Percentiles rank a stretch among this genome's conserved stretches.
These are phyloP conservation scores for Lepus townsendii DNA, from an alignment of 2,797 vertebrate species.

Conservation along the genomic window DNA sequence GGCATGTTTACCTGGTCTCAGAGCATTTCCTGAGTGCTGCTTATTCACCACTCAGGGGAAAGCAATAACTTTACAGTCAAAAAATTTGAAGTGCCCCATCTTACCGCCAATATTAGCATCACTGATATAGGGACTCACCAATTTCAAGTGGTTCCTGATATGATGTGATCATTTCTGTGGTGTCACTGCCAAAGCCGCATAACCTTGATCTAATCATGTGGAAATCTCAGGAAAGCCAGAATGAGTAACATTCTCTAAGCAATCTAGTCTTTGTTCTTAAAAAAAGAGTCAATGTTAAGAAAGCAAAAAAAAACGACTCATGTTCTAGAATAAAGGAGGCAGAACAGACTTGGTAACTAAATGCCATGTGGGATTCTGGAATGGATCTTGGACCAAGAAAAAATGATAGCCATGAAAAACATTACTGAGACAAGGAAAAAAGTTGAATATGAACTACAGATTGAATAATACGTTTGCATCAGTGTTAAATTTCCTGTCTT, in stretches of 20 bases:
- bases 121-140: background rate
- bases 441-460: background rate
- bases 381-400: background rate
- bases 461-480: background rate
- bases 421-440: background rate
- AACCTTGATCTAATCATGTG: background rate
- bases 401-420: background rate
- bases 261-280: background rate
- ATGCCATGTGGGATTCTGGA: background rate
- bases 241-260: constrained; percentile 1
- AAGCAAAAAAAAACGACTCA: background rate
- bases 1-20: background rate
- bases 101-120: background rate
- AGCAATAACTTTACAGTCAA: background rate
- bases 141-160: background rate
- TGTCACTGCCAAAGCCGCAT: background rate
- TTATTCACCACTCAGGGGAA: background rate
- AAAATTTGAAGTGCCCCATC: background rate
- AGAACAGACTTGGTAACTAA: background rate
- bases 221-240: background rate
- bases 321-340: background rate
- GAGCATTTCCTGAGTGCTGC: background rate
- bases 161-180: background rate
- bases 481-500: constrained; percentile 2
- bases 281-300: constrained; percentile 36